These are phyloP conservation scores for Drosophila rhopaloa DNA, from an alignment of 1,140 invertebrate genomes.

Conservation along the genomic window DNA sequence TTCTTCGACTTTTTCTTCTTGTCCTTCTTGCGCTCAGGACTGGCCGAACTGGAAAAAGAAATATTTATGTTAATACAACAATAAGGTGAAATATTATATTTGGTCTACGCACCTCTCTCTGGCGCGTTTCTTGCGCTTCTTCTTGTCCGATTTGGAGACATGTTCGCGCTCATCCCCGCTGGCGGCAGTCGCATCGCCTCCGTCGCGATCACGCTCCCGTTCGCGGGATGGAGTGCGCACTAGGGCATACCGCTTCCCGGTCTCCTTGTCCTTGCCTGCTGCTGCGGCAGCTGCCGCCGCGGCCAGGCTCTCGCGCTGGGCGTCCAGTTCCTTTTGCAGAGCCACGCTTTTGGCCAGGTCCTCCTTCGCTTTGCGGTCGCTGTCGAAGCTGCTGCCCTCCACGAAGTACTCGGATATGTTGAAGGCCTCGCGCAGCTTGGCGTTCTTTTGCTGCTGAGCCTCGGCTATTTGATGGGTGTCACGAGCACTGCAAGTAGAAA, in stretches of 20 bases:
- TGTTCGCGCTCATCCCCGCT: slow-evolving; percentile 71
- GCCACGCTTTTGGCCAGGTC: slow-evolving; percentile 87
- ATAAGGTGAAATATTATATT: background rate
- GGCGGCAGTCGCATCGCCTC: slow-evolving; percentile 16
- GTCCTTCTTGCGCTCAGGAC: slow-evolving; percentile 87
- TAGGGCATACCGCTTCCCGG: slow-evolving; percentile 87
- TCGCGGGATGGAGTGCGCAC: slow-evolving; percentile 87
- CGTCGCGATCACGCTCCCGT: slow-evolving; percentile 44
- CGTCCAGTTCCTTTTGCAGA: slow-evolving; percentile 86
- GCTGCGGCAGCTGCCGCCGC: slow-evolving; percentile 84
- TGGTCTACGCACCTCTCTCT: slow-evolving; percentile 69
- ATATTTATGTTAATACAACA: background rate
- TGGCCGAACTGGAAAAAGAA: slow-evolving; percentile 85
- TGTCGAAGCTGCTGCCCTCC: slow-evolving; percentile 96
- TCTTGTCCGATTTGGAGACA: slow-evolving; percentile 85
- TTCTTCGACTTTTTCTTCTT: slow-evolving; percentile 90
- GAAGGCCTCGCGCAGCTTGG: slow-evolving; percentile 95
- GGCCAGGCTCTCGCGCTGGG: slow-evolving; percentile 84
- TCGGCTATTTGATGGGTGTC: slow-evolving; percentile 98
- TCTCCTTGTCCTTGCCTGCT: slow-evolving; percentile 81
- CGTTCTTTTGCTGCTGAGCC: slow-evolving; percentile 98
- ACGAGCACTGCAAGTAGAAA: slow-evolving; percentile 89
- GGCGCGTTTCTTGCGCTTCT: slow-evolving; percentile 85
- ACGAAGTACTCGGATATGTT: slow-evolving; percentile 97
- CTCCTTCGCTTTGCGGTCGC: slow-evolving; percentile 92